Conservation (phyloP, 2,888 invertebrate species). For the Sinopyrophorus schimmeli region DNA sequence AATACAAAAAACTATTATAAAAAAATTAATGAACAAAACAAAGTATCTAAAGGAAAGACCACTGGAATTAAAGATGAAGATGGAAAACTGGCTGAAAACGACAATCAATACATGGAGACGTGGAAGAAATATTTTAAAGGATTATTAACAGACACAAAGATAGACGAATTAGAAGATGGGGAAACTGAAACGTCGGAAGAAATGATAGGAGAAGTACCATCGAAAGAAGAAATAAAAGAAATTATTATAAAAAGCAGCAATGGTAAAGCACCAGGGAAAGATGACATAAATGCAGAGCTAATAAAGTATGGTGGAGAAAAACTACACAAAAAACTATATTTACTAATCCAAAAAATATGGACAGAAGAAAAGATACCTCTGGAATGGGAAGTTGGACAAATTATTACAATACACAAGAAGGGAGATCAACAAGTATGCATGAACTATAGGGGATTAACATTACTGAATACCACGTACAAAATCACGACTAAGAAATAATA, state of each 20-base stretch:
- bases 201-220: not conserved
- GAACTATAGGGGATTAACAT: conserved; percentile 4
- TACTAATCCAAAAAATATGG: conserved; percentile 13
- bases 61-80: conserved; percentile 1
- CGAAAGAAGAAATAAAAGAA: conserved; percentile 4
- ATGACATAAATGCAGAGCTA: conserved; percentile 1
- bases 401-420: conserved; percentile 9
- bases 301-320: conserved; percentile 2
- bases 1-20: conserved; percentile 6
- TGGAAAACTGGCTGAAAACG: not conserved
- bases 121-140: conserved; percentile 1
- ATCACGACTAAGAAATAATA: not conserved
- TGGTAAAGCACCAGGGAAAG: conserved; percentile 4
- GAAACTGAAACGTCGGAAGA: too few relatives aligned
- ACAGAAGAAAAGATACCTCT: conserved; percentile 9
- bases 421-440: conserved; percentile 7
- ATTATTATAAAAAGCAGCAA: conserved; percentile 1
- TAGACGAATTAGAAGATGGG: not conserved
- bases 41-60: not conserved
- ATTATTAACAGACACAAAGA: not conserved
- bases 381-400: conserved; percentile 7
- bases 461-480: conserved; percentile 3
- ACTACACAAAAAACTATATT: conserved; percentile 2
- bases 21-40: conserved; percentile 3
- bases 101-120: conserved; percentile 2